A percentile compares a stretch with the other conserved stretches of the same genome.
Conservation (phyloP, 2,797 vertebrate species). For the Lagodon rhomboides region DNA sequence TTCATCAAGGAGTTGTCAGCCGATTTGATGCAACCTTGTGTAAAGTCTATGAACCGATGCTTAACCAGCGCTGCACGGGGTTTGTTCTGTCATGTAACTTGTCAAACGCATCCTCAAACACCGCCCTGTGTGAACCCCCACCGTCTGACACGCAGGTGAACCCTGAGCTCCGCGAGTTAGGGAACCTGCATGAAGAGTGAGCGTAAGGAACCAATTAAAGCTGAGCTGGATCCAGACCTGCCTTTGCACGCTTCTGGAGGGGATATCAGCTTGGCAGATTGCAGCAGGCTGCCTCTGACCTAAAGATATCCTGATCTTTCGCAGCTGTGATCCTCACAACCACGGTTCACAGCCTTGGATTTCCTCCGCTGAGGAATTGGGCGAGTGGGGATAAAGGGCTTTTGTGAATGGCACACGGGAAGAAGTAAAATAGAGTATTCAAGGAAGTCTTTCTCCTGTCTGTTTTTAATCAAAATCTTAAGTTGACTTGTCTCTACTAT, state of each 20-base stretch:
- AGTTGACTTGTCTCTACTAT: neutral
- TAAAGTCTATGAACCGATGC: slow-evolving; percentile 10
- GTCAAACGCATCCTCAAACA: slow-evolving; percentile 11
- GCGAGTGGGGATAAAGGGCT: slow-evolving; percentile 48
- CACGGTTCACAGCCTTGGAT: slow-evolving; percentile 58
- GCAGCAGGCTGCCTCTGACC: slow-evolving; percentile 48
- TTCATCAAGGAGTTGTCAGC: neutral
- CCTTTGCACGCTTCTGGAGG: slow-evolving; percentile 41
- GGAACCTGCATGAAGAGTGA: slow-evolving; percentile 30
- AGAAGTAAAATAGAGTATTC: slow-evolving; percentile 11
- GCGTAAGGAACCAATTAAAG: slow-evolving; percentile 64
- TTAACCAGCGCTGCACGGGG: neutral
- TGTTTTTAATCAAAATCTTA: slow-evolving; percentile 1
- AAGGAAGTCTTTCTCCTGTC: neutral
- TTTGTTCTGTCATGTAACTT: neutral
- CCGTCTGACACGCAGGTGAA: slow-evolving; percentile 59
- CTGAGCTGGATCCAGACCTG: slow-evolving; percentile 41
- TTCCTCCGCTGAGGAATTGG: slow-evolving; percentile 59
- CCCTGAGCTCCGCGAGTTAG: slow-evolving; percentile 16
- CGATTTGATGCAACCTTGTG: neutral
- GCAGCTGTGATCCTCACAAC: slow-evolving; percentile 60
- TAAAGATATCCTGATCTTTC: slow-evolving; percentile 60
- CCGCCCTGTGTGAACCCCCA: neutral
- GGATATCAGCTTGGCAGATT: slow-evolving; percentile 41
- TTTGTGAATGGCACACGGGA: slow-evolving; percentile 54